A percentile compares a stretch with the other conserved stretches of the same genome.
Evolutionary conservation across 2,113 vertebrate genomes (phyloP).

Genomic region (Taurulus bubalis): DNA sequence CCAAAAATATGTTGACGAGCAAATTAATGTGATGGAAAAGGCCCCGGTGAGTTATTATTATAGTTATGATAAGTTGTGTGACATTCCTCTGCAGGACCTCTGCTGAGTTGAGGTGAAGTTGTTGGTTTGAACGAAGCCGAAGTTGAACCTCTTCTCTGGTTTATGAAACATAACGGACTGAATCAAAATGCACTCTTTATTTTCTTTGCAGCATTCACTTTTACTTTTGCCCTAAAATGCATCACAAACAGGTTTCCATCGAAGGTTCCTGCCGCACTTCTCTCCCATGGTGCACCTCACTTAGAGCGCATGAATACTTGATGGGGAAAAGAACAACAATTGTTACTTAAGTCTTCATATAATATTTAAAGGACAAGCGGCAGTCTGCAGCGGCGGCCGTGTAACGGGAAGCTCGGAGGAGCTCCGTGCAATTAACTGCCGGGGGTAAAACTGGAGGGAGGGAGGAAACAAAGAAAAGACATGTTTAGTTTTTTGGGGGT

Average conservation of each 20-base stretch:
- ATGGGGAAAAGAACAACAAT: conserved; percentile 83
- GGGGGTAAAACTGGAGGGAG: conserved; percentile 16
- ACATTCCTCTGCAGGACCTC: too few species aligned
- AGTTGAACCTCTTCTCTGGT: background rate
- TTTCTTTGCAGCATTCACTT: conserved; percentile 29
- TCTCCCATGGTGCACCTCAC: conserved; percentile 66
- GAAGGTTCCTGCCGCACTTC: conserved; percentile 33
- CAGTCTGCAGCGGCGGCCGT: conserved; percentile 48
- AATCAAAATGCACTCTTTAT: conserved; percentile 31
- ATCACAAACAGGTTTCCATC: conserved; percentile 27
- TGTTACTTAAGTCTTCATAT: conserved; percentile 82
- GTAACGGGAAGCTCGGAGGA: conserved; percentile 52
- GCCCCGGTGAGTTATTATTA: too few species aligned
- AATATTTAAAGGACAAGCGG: conserved; percentile 78
- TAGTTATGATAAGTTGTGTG: background rate
- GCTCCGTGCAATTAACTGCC: conserved; percentile 60
- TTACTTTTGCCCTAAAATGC: conserved; percentile 35
- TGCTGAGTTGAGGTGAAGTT: background rate
- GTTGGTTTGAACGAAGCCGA: background rate
- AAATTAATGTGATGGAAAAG: too few species aligned
- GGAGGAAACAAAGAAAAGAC: conserved; percentile 32
- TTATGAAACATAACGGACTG: background rate
- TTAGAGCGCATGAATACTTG: conserved; percentile 79
- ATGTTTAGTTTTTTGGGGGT: conserved; percentile 9
- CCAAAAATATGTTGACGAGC: too few species aligned